Conservation (phyloP, 2,113 vertebrate genomes). For the Tichodroma muraria region DNA sequence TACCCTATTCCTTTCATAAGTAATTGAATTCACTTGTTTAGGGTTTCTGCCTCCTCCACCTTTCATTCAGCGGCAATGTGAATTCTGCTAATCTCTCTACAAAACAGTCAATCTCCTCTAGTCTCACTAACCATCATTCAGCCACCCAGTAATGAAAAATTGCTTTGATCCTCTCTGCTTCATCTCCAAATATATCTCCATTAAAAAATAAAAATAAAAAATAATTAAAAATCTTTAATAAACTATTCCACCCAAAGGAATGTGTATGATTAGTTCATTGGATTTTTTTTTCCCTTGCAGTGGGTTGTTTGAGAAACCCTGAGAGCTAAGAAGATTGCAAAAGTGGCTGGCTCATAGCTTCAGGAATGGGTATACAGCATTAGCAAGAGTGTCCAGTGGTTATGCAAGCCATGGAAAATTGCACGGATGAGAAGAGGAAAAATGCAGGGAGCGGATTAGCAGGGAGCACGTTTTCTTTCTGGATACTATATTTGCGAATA, state of each 20-base stretch:
- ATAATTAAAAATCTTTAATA: background rate
- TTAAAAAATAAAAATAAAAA: background rate
- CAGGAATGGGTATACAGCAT: background rate
- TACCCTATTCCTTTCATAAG: slow-evolving; percentile 59
- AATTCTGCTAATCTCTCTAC: slow-evolving; percentile 44
- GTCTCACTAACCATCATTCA: slow-evolving; percentile 31
- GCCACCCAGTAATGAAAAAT: slow-evolving; percentile 22
- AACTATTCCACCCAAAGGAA: background rate
- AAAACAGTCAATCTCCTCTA: slow-evolving; percentile 21
- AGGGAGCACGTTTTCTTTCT: background rate
- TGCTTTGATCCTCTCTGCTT: slow-evolving; percentile 22
- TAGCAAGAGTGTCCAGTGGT: background rate
- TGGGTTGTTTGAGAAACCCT: background rate
- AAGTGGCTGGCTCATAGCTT: background rate
- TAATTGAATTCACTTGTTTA: slow-evolving; percentile 67
- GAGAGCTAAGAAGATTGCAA: background rate
- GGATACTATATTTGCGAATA: background rate
- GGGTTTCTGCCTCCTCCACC: slow-evolving; percentile 61
- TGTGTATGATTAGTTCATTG: background rate
- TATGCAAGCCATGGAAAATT: background rate
- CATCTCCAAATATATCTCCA: background rate
- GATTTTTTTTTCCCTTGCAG: background rate
- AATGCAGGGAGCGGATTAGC: background rate
- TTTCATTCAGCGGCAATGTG: slow-evolving; percentile 12
- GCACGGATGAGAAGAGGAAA: background rate